These are phyloP conservation scores for Tenodera sinensis DNA, from an alignment of 2,888 invertebrate genomes.

Conservation along the genomic window DNA sequence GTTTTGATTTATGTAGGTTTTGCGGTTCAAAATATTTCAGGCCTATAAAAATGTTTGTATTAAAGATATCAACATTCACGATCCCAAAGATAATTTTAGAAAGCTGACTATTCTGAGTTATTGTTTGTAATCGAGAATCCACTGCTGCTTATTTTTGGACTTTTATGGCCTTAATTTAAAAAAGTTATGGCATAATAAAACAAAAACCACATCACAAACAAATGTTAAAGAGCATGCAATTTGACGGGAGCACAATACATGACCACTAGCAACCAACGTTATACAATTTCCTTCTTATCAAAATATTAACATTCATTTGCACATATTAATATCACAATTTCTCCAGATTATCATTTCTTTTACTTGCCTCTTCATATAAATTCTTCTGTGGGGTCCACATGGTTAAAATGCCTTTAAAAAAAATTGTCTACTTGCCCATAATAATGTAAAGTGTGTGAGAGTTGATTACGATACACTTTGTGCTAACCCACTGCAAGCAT, in stretches of 20 bases:
- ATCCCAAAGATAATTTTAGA: too few relatives aligned
- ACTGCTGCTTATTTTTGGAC: neutral
- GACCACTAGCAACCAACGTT: conserved; percentile 3
- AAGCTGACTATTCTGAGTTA: too few relatives aligned
- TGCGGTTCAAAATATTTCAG: too few relatives aligned
- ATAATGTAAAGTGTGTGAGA: neutral
- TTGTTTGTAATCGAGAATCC: neutral
- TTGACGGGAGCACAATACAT: neutral
- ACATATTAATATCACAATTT: neutral
- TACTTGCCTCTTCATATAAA: neutral
- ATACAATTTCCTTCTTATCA: neutral
- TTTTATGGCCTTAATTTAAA: neutral
- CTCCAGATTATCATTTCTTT: neutral
- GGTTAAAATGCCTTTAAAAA: neutral
- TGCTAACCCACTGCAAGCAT: neutral
- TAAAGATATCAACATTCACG: too few relatives aligned
- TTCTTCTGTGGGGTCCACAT: neutral
- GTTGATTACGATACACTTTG: neutral
- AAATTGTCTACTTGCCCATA: neutral
- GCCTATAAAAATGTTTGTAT: too few relatives aligned
- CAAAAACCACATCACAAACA: too few relatives aligned
- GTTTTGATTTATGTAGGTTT: too few relatives aligned
- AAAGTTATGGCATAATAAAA: too few relatives aligned
- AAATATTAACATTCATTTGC: neutral
- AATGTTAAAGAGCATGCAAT: neutral